Evolutionary conservation across 2,113 vertebrate genomes (phyloP), one percentile per base, ranked within the genome.

Genomic region (Gobiocypris rarus): DNA sequence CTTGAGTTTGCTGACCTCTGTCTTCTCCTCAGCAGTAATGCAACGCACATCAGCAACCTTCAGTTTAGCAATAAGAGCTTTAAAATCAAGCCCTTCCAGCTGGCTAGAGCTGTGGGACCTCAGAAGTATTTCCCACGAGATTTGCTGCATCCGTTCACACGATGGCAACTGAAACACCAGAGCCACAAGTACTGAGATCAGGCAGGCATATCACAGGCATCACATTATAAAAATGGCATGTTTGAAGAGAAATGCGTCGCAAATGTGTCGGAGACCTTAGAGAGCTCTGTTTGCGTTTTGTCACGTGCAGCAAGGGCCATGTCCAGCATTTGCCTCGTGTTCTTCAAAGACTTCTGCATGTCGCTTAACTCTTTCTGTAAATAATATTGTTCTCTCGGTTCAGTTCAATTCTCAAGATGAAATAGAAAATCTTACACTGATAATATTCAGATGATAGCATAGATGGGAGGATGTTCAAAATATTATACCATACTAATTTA

Each of bases 331-430:
- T 87, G 82, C 7, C 0, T 81, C 38, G 90, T 88, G 0, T 1
- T 85, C 15, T 83, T 85, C 2, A 90, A 14, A 48, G 26, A 11
- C 45, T 11, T 89, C 88, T 88, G 71, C 58, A 86, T 1, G 5
- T 88, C 87, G 0, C 50, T 59, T 82, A 91, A n/a, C 1, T 93
- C 86, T 7, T 52, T 54, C 93, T 94, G 85, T 67, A 43, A 81
- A 1, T 1, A 59, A 31, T 5, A 70, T 45, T 8, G 17, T 28
- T 50, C 14, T 50, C 56, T 61, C 26, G 4, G 7, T 31, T 82
- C 19, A 22, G 38, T 8, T 48, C 10, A 70, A 74, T 65, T 71
- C 7, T 69, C 24, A 65, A 31, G 61, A 31, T 22, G 9, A 67
- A 67, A 67, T 31, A 8, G 6, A 65, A 34, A 19, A 22, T 22